phyloP scores from a whole-genome alignment of 2,113 vertebrate species.

The Campylomormyrus numenius region DNA sequence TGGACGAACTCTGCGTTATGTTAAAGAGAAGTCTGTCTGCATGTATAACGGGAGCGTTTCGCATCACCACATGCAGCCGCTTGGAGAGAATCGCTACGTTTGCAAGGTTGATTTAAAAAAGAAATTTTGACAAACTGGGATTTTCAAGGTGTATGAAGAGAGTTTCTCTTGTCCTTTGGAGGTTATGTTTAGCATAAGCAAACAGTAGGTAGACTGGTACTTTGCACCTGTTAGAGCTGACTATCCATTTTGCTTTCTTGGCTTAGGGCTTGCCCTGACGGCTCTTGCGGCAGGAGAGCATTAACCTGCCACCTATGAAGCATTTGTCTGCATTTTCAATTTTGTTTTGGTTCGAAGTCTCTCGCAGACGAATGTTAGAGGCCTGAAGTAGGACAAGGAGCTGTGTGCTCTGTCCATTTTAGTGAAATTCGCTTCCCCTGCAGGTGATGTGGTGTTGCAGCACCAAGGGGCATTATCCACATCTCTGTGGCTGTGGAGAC shows the following conservation, averaged over 20 bases:
- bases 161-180: neutral
- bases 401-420: neutral
- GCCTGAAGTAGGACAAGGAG: neutral
- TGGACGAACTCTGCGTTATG: neutral
- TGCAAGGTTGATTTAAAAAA: neutral
- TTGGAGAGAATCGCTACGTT: neutral
- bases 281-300: neutral
- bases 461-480: neutral
- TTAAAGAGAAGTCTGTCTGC: neutral
- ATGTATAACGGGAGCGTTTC: neutral
- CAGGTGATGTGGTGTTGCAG: neutral
- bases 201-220: neutral
- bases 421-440: neutral
- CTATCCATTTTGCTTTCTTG: neutral
- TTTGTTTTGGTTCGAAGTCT: constrained; percentile 15
- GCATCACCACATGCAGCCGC: neutral
- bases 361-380: constrained; percentile 12
- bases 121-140: neutral
- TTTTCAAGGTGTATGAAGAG: neutral
- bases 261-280: neutral
- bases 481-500: neutral
- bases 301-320: neutral
- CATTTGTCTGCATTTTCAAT: neutral
- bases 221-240: neutral
- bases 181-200: neutral